These are phyloP conservation scores for Corythoichthys intestinalis DNA, from an alignment of 2,113 vertebrate genomes.

Conservation along the genomic window DNA sequence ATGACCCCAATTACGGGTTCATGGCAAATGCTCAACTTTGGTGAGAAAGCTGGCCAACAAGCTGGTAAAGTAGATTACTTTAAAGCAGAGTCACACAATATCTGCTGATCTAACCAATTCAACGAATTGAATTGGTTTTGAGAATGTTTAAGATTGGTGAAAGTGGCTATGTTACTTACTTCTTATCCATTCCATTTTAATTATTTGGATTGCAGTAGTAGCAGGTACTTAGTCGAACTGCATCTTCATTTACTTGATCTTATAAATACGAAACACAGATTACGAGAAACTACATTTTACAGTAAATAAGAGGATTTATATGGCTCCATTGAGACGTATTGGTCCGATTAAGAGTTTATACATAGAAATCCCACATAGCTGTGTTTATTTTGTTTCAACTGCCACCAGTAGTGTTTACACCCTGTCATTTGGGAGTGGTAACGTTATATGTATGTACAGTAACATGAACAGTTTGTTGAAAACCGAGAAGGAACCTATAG, in stretches of 20 bases:
- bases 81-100: not conserved
- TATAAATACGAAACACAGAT: conserved; percentile 9
- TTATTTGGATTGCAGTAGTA: not conserved
- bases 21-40: conserved; percentile 9
- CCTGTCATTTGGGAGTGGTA: not conserved
- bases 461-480: conserved; percentile 43
- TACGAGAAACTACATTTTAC: not conserved
- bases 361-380: not conserved
- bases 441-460: conserved; percentile 38
- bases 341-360: not conserved
- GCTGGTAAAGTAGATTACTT: not conserved
- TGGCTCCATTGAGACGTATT: conserved; percentile 1
- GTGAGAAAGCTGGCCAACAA: conserved; percentile 9
- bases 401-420: not conserved
- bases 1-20: conserved; percentile 36
- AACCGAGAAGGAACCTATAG: conserved; percentile 41
- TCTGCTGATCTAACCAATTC: not conserved
- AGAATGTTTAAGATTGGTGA: not conserved
- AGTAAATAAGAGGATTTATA: not conserved
- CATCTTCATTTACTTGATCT: conserved; percentile 17
- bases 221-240: not conserved
- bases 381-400: conserved; percentile 2
- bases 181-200: not conserved
- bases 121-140: not conserved
- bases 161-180: too few species aligned